phyloP scores from a whole-genome alignment of 2,113 vertebrate species.

The Pogonocichla stellata region DNA sequence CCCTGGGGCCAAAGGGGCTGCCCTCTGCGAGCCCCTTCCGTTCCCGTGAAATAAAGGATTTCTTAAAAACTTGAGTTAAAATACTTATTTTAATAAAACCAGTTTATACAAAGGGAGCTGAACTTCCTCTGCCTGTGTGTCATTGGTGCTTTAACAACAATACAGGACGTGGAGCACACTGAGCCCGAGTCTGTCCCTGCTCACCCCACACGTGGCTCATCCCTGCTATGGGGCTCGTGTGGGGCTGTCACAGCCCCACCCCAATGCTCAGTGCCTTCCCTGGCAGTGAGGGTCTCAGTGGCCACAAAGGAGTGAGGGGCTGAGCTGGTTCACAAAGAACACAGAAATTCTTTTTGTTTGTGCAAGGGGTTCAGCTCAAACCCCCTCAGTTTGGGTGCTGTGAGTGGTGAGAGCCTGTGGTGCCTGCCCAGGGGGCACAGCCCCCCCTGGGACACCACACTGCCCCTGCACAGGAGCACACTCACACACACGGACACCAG shows the following conservation, averaged over 20 bases:
- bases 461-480: rapidly evolving
- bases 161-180: not conserved
- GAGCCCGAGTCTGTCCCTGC: not conserved
- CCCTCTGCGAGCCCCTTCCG: not conserved
- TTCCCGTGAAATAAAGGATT: not conserved
- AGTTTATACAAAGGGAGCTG: conserved; percentile 18
- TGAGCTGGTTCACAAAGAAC: not conserved
- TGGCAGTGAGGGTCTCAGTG: not conserved
- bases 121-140: not conserved
- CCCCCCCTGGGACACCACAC: rapidly evolving
- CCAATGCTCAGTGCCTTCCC: not conserved
- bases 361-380: not conserved
- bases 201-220: rapidly evolving
- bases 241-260: not conserved
- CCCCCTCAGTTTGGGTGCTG: not conserved
- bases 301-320: not conserved
- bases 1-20: not conserved
- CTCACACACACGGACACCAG: not conserved
- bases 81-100: conserved; percentile 46
- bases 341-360: not conserved
- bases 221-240: rapidly evolving
- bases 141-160: not conserved
- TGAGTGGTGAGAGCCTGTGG: not conserved
- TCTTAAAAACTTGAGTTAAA: not conserved
- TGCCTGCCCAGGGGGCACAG: not conserved